Evolutionary conservation across 2,113 vertebrate genomes (phyloP), one percentile per base, ranked within the genome.

Genomic region (Bolborhynchus lineola): DNA sequence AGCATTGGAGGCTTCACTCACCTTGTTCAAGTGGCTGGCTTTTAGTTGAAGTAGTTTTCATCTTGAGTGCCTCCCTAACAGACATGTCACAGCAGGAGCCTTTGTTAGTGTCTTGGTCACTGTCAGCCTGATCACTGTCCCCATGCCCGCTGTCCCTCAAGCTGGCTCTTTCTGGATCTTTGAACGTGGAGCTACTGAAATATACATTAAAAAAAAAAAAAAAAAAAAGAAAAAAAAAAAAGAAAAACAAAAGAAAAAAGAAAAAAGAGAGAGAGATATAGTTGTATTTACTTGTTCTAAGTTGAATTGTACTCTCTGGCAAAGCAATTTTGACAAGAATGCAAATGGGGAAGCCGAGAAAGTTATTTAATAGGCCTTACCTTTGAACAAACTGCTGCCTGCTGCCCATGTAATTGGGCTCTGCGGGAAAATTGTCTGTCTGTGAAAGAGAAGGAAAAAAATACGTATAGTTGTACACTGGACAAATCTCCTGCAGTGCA

Each of bases 361-460:
- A 98, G 98, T 98, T 97, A 98, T 98, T 99, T 98, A 98, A 98
- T 97, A 98, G 98, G 97, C 98, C 99, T 99, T 99, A 99, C 99
- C 99, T 99, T 98, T 99, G 99, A 99, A 99, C 99, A 99, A 99
- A 99, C 99, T 99, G 99, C 98, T 99, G 99, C 98, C 99, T 99
- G 98, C 99, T 99, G 98, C 99, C 99, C 99, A 99, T 99, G 98
- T 99, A 99, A 99, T 99, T 99, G 99, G 99, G 98, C 99, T 99
- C 99, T 98, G 99, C 98, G 98, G 99, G 99, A 98, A 99, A 99
- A 99, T 99, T 99, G 99, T 99, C 99, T 98, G 99, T 99, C 99
- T 99, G 99, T 96, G 98, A 98, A 99, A 98, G 97, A 98, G 98
- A 99, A 99, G 97, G 98, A 97, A 98, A 98, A 98, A 98, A 98